Percentiles rank a stretch among this genome's conserved stretches.
These are phyloP conservation scores for Stigmatopora argus DNA, from an alignment of 2,113 vertebrate genomes.

Conservation along the genomic window DNA sequence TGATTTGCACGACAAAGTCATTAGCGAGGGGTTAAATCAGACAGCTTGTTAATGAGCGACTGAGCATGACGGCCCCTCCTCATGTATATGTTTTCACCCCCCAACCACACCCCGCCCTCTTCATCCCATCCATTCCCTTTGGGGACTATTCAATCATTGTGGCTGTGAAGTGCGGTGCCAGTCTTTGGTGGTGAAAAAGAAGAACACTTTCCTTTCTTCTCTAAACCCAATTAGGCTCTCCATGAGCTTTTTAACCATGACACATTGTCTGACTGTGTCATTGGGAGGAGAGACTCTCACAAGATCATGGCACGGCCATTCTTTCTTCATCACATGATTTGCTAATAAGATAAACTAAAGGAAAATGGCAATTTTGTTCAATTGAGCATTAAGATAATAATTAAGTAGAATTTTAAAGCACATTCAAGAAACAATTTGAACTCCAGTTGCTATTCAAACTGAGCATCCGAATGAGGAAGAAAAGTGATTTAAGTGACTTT, in stretches of 20 bases:
- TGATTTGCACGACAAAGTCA: conserved; percentile 67
- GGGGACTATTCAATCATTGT: conserved; percentile 61
- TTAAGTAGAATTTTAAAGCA: too few relatives aligned
- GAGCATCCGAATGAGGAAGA: too few relatives aligned
- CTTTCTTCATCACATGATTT: conserved; percentile 8
- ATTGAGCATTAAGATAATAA: background rate
- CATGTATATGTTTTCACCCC: conserved; percentile 42
- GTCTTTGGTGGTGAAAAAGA: conserved; percentile 59
- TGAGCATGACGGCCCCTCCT: conserved; percentile 53
- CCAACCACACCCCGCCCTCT: background rate
- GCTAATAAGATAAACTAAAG: conserved; percentile 5
- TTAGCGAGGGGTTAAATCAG: conserved; percentile 67
- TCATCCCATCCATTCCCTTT: conserved; percentile 36
- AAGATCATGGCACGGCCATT: conserved; percentile 23
- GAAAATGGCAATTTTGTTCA: background rate
- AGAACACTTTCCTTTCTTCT: conserved; percentile 59
- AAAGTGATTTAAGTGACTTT: too few relatives aligned
- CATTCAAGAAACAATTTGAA: too few relatives aligned
- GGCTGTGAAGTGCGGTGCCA: conserved; percentile 55
- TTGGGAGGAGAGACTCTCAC: conserved; percentile 28
- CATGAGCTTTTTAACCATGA: conserved; percentile 41
- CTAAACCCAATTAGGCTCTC: conserved; percentile 64
- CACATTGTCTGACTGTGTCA: conserved; percentile 27
- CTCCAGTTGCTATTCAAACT: too few relatives aligned
- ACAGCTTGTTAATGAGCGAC: conserved; percentile 66